phyloP scores from a whole-genome alignment of 1,140 invertebrate species.

The Neodiprion pinetum region DNA sequence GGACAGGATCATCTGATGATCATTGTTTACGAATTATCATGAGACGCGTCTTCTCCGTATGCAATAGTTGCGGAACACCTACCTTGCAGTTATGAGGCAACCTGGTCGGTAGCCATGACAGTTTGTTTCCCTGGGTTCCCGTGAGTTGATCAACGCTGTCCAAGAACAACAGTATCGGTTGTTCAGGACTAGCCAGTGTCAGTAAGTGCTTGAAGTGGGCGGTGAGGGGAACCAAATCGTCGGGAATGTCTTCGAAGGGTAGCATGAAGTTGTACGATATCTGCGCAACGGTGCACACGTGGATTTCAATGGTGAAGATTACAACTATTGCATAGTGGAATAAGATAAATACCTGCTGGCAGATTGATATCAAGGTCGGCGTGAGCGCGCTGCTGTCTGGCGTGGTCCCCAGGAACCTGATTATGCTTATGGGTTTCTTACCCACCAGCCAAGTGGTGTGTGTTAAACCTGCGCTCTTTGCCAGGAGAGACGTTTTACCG shows the following conservation, averaged over 20 bases:
- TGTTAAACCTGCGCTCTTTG: constrained; percentile 88
- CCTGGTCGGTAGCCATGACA: constrained; percentile 94
- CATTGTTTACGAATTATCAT: constrained; percentile 23
- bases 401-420: constrained; percentile 95
- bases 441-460: constrained; percentile 74
- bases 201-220: constrained; percentile 95
- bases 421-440: constrained; percentile 83
- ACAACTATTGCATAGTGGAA: background rate
- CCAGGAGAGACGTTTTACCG: constrained; percentile 95
- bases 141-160: constrained; percentile 96
- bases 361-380: constrained; percentile 93
- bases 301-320: constrained; percentile 5
- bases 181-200: constrained; percentile 79
- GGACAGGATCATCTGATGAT: constrained; percentile 82
- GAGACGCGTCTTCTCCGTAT: constrained; percentile 19
- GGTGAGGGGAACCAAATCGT: constrained; percentile 93
- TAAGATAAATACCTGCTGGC: constrained; percentile 77
- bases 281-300: constrained; percentile 60
- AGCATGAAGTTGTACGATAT: constrained; percentile 95
- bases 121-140: constrained; percentile 92
- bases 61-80: constrained; percentile 32
- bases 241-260: constrained; percentile 92
- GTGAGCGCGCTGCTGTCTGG: constrained; percentile 95
- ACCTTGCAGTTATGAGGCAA: constrained; percentile 92
- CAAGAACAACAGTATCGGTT: constrained; percentile 86